Evolutionary conservation across 2,888 invertebrate genomes (phyloP), one percentile per base, ranked within the genome.

Genomic region (Myopa tessellatipennis): DNA sequence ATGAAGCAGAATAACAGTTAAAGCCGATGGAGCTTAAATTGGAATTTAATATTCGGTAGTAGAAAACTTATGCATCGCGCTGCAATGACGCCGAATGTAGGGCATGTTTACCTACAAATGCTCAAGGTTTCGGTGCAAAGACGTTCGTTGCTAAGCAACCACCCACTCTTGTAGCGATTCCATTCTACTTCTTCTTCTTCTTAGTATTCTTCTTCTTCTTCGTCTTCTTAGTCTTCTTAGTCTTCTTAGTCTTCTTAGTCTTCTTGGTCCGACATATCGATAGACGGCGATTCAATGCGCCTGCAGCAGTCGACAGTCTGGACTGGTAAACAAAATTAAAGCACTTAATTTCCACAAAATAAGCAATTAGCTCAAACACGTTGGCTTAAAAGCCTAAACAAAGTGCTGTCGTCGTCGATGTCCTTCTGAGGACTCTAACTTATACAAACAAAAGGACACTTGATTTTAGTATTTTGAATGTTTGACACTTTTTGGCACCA

Each of bases 291-390:
- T 8, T 50, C 26, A 26, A 26, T 45, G 45, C 45, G 6, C 45
- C 45, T 45, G 6, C 45, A 8, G 6, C 45, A 45, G 45, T 45
- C 45, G 45, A 45, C 38, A 16, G 65, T 65, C 65, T 65, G 65
- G 65, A 65, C 65, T 63, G 61, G 34, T 82, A 87, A 87, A 87
- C 87, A 86, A 87, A 87, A 88, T 87, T 87, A 87, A 87, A 87
- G 85, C 87, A 87, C 87, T 87, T 87, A 87, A 87, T 87, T 87
- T 87, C 88, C 87, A 87, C 87, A 87, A 87, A 87, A 87, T 88
- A 87, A 87, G 83, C 87, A 87, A 87, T 87, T 87, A 87, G 87
- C 87, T 87, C 83, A 79, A 83, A 86, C 87, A 87, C 85, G 87
- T 87, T 87, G 38, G 38, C 82, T 87, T 85, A 85, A 87, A 87